phyloP scores from a whole-genome alignment of 2,888 invertebrate species.

The Linyphia triangularis region DNA sequence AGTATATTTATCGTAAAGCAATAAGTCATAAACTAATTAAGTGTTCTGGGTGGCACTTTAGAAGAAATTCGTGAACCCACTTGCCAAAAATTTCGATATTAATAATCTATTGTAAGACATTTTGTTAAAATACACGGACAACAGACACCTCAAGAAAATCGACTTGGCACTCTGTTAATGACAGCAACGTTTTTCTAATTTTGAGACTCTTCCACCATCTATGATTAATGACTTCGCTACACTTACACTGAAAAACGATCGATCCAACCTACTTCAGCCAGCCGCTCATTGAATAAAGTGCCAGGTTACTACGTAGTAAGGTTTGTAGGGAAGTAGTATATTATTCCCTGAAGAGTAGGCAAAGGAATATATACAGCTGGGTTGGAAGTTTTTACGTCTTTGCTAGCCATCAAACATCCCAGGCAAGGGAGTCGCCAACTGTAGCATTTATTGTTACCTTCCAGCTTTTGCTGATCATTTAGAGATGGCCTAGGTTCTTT shows the following conservation, averaged over 20 bases:
- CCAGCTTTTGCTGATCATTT: not conserved
- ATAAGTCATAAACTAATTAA: too few relatives aligned
- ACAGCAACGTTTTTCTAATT: not conserved
- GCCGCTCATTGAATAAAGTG: not conserved
- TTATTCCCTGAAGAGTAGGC: conserved; percentile 30
- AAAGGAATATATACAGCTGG: conserved; percentile 10
- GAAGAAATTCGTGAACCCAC: too few relatives aligned
- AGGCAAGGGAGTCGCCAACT: conserved; percentile 13
- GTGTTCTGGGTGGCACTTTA: too few relatives aligned
- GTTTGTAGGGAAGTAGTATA: not conserved
- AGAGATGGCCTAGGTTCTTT: not conserved
- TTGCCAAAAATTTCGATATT: too few relatives aligned
- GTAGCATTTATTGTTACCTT: conserved; percentile 23
- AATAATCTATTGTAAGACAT: too few relatives aligned
- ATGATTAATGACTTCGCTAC: not conserved
- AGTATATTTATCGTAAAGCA: too few relatives aligned
- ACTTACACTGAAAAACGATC: not conserved
- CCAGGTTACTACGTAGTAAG: not conserved
- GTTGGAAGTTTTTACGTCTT: conserved; percentile 51
- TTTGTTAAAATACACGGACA: too few relatives aligned
- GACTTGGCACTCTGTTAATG: not conserved
- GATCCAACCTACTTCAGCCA: not conserved
- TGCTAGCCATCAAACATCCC: conserved; percentile 39
- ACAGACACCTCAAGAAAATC: too few relatives aligned
- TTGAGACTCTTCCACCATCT: not conserved